These are phyloP conservation scores for Noturus placidus DNA, from an alignment of 2,113 vertebrate genomes.

Conservation along the genomic window DNA sequence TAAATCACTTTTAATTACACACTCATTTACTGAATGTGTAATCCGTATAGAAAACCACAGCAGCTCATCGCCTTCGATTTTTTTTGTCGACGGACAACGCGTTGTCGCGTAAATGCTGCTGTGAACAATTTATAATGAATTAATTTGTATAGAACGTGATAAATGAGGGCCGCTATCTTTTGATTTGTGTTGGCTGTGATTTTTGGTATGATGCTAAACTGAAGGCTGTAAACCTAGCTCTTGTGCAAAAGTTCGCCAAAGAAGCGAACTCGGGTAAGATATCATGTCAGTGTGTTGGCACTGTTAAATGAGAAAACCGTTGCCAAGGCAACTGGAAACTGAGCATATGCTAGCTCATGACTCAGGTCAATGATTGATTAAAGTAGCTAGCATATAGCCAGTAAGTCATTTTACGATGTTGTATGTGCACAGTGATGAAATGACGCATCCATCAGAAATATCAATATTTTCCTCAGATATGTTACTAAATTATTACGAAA, in stretches of 20 bases:
- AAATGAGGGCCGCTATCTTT: background rate
- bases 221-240: background rate
- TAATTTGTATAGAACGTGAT: background rate
- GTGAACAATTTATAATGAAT: background rate
- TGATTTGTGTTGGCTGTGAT: background rate
- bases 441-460: no score
- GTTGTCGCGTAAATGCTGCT: background rate
- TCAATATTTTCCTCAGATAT: no score
- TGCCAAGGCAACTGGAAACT: background rate
- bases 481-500: no score
- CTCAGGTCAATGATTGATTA: background rate
- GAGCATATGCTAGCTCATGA: background rate
- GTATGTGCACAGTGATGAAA: no score
- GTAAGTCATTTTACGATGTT: background rate
- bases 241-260: background rate
- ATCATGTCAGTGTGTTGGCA: background rate
- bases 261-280: background rate
- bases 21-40: no score
- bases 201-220: background rate
- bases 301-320: background rate
- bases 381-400: background rate
- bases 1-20: no score
- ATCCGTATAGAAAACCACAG: no score
- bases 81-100: no score
- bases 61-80: no score